phyloP scores from a whole-genome alignment of 1,140 invertebrate species.

The Drosophila nikananu region DNA sequence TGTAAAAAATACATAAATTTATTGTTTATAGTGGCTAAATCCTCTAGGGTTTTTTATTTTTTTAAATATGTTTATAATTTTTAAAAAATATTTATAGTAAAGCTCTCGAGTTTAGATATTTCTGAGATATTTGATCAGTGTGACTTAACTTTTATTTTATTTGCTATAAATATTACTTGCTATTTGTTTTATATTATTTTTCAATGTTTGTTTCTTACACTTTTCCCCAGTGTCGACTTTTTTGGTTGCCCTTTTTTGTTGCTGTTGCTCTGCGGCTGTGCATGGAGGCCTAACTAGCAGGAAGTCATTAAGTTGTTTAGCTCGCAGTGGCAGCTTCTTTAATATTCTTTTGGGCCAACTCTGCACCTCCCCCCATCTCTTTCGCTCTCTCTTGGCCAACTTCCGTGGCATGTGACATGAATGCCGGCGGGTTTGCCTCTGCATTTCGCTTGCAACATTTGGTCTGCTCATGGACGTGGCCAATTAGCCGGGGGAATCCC shows the following conservation, averaged over 20 bases:
- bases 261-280: slow-evolving; percentile 34
- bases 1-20: background rate
- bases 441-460: slow-evolving; percentile 32
- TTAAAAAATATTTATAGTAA: background rate
- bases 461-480: slow-evolving; percentile 13
- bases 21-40: no score
- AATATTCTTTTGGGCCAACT: slow-evolving; percentile 23
- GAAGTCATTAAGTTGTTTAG: slow-evolving; percentile 83
- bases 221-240: background rate
- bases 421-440: slow-evolving; percentile 16
- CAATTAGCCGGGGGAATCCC: slow-evolving; percentile 32
- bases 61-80: background rate
- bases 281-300: slow-evolving; percentile 73
- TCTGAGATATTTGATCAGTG: background rate
- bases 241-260: slow-evolving; percentile 15
- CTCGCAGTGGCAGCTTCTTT: slow-evolving; percentile 48
- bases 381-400: slow-evolving; percentile 13
- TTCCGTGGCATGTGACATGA: slow-evolving; percentile 49
- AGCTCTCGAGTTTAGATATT: background rate
- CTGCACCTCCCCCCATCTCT: background rate
- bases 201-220: background rate
- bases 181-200: background rate
- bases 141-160: background rate
- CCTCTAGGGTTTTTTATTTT: no score
- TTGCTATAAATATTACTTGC: background rate